Conservation (phyloP, 2,113 vertebrate species). For the Felis catus region F.catus_Fca126_mat1.0 CM031414.1:41574501-41575000, state of each 20-base stretch:
- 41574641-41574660: background rate
- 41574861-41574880: background rate
- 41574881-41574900: background rate
- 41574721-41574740: background rate
- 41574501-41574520: background rate
- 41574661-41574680: background rate
- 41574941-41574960: background rate
- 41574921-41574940: background rate
- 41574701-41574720: background rate
- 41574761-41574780: background rate
- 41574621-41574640: background rate
- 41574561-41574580: background rate
- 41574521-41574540: slow-evolving; percentile 17
- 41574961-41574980: background rate
- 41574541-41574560: background rate
- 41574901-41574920: background rate
- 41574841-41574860: background rate
- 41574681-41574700: background rate
- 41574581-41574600: background rate
- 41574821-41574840: background rate
- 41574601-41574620: background rate
- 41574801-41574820: background rate
- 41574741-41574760: background rate
- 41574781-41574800: background rate
- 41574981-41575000: background rate